Evolutionary conservation across 2,888 invertebrate genomes (phyloP).

Genomic region (Adela reaumurella): DNA sequence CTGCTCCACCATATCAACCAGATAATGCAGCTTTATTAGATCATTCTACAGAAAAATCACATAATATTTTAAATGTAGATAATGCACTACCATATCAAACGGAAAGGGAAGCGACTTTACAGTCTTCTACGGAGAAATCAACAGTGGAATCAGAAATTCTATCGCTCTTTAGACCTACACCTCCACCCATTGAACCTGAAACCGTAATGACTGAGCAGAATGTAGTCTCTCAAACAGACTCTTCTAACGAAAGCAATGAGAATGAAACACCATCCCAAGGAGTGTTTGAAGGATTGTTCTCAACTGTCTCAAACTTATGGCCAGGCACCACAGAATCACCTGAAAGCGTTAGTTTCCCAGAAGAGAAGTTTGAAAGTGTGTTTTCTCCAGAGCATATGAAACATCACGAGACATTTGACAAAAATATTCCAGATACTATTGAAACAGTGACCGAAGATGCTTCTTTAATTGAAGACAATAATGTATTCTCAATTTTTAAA

Average conservation of each 20-base stretch:
- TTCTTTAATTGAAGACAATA: slow-evolving; percentile 15
- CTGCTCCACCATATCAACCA: too few species aligned
- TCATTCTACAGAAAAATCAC: too few species aligned
- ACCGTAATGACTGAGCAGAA: too few species aligned
- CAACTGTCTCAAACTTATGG: slow-evolving; percentile 34
- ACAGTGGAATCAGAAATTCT: too few species aligned
- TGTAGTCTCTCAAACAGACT: too few species aligned
- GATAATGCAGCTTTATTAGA: too few species aligned
- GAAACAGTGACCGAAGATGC: neutral
- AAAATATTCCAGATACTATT: slow-evolving; percentile 6
- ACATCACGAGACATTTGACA: slow-evolving; percentile 12
- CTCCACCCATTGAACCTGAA: too few species aligned
- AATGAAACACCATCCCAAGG: slow-evolving; percentile 10
- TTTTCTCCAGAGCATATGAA: slow-evolving; percentile 2
- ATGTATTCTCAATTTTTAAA: slow-evolving; percentile 31
- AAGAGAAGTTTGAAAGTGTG: slow-evolving; percentile 1
- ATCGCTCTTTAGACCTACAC: too few species aligned
- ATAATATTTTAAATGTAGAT: too few species aligned
- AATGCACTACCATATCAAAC: too few species aligned
- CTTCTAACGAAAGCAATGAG: neutral
- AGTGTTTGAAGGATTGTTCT: slow-evolving; percentile 30
- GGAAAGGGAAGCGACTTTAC: too few species aligned
- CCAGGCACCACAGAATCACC: slow-evolving; percentile 25
- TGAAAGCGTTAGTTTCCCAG: slow-evolving; percentile 16
- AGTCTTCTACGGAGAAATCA: too few species aligned